Evolutionary conservation across 53 echinoderm and acorn worm species (phyloP).

Genomic region (Actinopyga echinites): DNA sequence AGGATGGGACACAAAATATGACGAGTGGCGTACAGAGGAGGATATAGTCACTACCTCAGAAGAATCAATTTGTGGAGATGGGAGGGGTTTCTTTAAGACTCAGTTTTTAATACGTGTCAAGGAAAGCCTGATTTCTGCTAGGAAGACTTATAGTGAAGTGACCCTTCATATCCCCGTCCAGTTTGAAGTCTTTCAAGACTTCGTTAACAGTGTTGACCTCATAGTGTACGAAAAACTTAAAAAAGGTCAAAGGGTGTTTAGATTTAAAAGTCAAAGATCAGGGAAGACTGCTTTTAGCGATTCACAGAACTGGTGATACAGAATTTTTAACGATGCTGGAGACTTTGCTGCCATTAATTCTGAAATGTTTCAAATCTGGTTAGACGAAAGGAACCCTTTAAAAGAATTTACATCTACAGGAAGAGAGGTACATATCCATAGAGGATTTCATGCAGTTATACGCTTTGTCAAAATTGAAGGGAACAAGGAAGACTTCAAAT

Average conservation of each 20-base stretch:
- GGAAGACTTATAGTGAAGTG: not conserved
- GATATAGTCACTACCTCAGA: not conserved
- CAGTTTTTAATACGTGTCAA: not conserved
- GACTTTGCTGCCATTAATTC: not conserved
- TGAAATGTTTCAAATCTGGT: not conserved
- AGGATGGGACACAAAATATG: not conserved
- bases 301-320: not conserved
- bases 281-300: not conserved
- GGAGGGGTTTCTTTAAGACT: not conserved
- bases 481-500: not conserved
- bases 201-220: not conserved
- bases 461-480: slow-evolving; percentile 2
- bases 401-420: not conserved
- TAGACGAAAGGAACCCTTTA: not conserved
- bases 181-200: not conserved
- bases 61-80: not conserved
- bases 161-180: not conserved
- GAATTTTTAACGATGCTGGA: not conserved
- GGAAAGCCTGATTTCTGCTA: not conserved
- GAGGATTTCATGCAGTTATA: not conserved
- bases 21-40: not conserved
- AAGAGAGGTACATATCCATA: not conserved
- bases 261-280: not conserved
- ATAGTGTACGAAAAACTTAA: not conserved
- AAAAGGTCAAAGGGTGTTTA: not conserved